A percentile compares a stretch with the other conserved stretches of the same genome.
Evolutionary conservation across 2,888 invertebrate genomes (phyloP).

Genomic region (Calameuta idolon): DNA sequence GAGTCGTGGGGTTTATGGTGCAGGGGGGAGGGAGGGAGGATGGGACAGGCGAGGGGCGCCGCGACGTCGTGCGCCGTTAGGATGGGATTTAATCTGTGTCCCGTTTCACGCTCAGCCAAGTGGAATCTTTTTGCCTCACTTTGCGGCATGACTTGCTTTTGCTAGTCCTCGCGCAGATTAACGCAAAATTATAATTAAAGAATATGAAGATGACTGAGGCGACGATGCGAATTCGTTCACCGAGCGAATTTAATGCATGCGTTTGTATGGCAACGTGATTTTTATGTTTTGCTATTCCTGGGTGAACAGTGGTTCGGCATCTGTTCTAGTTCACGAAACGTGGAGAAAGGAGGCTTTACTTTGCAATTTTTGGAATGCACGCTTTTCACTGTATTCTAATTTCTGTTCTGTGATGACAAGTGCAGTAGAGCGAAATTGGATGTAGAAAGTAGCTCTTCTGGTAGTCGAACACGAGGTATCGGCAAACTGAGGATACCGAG

Average conservation of each 20-base stretch:
- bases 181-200: conserved; percentile 70
- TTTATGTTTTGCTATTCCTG: background rate
- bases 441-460: background rate
- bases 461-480: background rate
- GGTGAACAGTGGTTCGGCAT: background rate
- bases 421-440: background rate
- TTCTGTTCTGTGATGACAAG: background rate
- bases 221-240: background rate
- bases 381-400: background rate
- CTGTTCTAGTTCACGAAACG: background rate
- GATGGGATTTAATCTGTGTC: conserved; percentile 72
- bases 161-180: conserved; percentile 68
- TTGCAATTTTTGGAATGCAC: background rate
- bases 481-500: background rate
- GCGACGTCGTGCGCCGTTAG: conserved; percentile 59
- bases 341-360: background rate
- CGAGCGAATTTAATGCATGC: background rate
- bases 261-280: background rate
- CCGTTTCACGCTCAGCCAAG: conserved; percentile 71
- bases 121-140: conserved; percentile 69
- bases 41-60: conserved; percentile 41
- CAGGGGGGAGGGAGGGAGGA: conserved; percentile 17
- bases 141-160: conserved; percentile 66
- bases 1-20: background rate
- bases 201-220: conserved; percentile 40